Percentiles rank a stretch among this genome's conserved stretches.
phyloP scores from a whole-genome alignment of 2,888 invertebrate species.

The Phytoseiulus persimilis region DNA sequence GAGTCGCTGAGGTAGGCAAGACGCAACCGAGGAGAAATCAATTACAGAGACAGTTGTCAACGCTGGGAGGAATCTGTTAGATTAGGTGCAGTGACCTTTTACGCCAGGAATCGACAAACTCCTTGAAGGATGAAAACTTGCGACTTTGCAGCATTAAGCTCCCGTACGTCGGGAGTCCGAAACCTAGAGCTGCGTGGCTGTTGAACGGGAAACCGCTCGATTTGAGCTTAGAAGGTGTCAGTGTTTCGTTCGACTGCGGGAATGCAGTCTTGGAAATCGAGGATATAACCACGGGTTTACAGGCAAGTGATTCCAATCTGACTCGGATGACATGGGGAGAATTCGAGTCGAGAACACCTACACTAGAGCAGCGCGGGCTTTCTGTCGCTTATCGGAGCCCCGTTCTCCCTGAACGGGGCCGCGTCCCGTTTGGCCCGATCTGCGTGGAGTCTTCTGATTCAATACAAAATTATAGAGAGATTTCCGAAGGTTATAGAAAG shows the following conservation, averaged over 20 bases:
- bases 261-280: conserved; percentile 20
- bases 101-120: too few species aligned
- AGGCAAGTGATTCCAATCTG: not conserved
- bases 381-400: too few species aligned
- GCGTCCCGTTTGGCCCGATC: too few species aligned
- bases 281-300: not conserved
- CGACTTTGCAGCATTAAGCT: not conserved
- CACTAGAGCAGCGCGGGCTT: too few species aligned
- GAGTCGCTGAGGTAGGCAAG: conserved; percentile 22
- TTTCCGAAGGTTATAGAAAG: too few species aligned
- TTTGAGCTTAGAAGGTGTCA: conserved; percentile 11
- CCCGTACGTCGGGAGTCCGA: conserved; percentile 28
- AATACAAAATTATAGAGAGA: too few species aligned
- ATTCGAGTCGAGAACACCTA: too few species aligned
- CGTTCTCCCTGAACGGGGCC: too few species aligned
- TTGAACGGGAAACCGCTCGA: conserved; percentile 13
- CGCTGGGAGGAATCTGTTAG: not conserved
- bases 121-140: not conserved
- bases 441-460: too few species aligned
- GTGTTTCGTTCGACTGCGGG: conserved; percentile 24
- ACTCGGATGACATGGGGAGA: too few species aligned
- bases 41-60: not conserved
- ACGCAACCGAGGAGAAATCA: not conserved
- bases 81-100: too few species aligned
- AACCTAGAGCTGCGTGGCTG: conserved; percentile 14